Evolutionary conservation across 1,140 invertebrate species (phyloP).

Genomic region (Conus ventricosus): DNA sequence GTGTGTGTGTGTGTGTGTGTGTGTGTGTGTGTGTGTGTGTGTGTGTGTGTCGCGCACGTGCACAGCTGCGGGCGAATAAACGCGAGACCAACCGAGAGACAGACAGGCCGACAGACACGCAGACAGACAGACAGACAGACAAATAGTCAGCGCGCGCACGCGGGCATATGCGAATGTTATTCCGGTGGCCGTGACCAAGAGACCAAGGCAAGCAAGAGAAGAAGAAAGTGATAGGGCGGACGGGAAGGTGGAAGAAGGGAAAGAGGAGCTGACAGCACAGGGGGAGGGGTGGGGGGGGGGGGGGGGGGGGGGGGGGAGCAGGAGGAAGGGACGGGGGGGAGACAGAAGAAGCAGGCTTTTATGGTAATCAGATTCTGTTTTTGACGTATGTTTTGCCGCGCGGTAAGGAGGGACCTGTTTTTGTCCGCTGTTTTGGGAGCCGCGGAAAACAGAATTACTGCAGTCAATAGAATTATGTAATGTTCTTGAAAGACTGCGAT

Average conservation of each 20-base stretch:
- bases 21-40: no score
- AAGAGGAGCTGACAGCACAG: neutral
- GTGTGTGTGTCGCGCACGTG: no score
- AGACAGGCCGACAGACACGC: no score
- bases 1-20: no score
- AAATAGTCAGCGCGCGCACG: no score
- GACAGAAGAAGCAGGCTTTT: neutral
- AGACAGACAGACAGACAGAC: no score
- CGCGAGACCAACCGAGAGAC: no score
- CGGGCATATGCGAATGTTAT: no score
- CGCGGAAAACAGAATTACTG: neutral
- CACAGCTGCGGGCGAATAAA: no score
- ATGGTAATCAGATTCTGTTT: neutral
- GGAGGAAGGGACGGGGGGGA: neutral
- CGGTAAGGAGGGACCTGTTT: neutral
- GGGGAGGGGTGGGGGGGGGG: neutral
- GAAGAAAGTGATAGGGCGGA: no score
- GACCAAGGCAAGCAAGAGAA: no score
- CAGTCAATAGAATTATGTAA: neutral
- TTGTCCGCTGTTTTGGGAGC: neutral
- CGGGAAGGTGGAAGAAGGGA: neutral
- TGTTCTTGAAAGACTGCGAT: neutral
- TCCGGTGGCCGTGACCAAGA: no score
- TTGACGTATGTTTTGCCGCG: neutral
- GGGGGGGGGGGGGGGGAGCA: neutral